Conservation (phyloP, 2,113 vertebrate species). For the Chamaetylas fuelleborni region DNA sequence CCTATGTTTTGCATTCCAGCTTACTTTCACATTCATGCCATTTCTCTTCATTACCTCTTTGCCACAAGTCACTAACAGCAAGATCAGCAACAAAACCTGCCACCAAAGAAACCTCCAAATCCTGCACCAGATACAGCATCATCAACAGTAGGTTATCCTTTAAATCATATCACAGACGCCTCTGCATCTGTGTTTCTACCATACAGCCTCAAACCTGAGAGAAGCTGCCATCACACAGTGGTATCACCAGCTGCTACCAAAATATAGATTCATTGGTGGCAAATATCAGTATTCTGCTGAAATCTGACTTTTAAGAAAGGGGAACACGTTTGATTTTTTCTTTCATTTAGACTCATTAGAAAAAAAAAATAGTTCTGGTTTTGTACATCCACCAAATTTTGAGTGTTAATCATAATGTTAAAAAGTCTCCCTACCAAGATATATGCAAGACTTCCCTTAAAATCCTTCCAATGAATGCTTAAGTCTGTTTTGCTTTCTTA, state of each 20-base stretch:
- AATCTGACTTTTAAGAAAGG: background rate
- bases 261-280: background rate
- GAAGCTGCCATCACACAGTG: slow-evolving; percentile 30
- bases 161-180: slow-evolving; percentile 46
- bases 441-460: slow-evolving; percentile 7
- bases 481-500: slow-evolving; percentile 21
- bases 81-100: background rate
- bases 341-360: background rate
- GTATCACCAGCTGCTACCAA: slow-evolving; percentile 13
- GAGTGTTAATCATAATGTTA: background rate
- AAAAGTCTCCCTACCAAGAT: background rate
- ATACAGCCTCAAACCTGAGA: slow-evolving; percentile 29
- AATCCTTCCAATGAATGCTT: slow-evolving; percentile 22
- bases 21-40: background rate
- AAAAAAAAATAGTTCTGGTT: background rate
- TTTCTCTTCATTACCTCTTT: background rate
- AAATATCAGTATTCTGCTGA: background rate
- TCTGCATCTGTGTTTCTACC: slow-evolving; percentile 60
- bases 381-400: background rate
- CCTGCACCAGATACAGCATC: background rate
- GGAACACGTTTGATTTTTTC: background rate
- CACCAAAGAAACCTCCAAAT: background rate
- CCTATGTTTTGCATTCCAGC: background rate
- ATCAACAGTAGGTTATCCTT: slow-evolving; percentile 32
- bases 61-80: background rate